Percentiles rank a stretch among this genome's conserved stretches.
These are phyloP conservation scores for Berghia stephanieae DNA, from an alignment of 1,140 invertebrate genomes.

Conservation along the genomic window DNA sequence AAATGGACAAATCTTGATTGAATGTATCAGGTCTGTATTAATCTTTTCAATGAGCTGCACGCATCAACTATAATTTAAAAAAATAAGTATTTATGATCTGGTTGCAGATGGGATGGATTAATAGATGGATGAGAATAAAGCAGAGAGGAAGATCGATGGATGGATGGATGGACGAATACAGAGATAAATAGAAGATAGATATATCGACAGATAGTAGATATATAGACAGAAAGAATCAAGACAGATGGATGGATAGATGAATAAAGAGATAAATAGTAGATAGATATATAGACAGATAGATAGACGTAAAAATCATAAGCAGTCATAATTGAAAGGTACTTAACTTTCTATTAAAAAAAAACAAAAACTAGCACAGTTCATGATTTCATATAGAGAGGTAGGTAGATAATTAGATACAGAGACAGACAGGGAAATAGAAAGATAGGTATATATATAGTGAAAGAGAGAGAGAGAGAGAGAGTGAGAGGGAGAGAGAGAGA, in stretches of 20 bases:
- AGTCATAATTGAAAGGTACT: background rate
- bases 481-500: slow-evolving; percentile 3
- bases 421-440: background rate
- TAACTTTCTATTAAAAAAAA: background rate
- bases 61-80: too few relatives aligned
- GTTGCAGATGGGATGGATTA: too few relatives aligned
- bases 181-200: too few relatives aligned
- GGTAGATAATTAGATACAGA: background rate
- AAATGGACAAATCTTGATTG: too few relatives aligned
- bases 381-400: background rate
- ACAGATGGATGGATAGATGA: background rate
- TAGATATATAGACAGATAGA: background rate
- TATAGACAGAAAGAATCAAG: background rate
- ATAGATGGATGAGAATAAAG: too few relatives aligned
- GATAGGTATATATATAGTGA: background rate
- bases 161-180: too few relatives aligned
- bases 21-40: too few relatives aligned
- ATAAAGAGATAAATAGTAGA: background rate
- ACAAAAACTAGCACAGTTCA: background rate
- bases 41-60: too few relatives aligned
- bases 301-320: background rate
- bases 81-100: too few relatives aligned
- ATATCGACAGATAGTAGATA: background rate
- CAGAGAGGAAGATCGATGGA: too few relatives aligned
- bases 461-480: background rate